Evolutionary conservation across 1,140 invertebrate species (phyloP).

Genomic region (Drosophila ogumai): DNA sequence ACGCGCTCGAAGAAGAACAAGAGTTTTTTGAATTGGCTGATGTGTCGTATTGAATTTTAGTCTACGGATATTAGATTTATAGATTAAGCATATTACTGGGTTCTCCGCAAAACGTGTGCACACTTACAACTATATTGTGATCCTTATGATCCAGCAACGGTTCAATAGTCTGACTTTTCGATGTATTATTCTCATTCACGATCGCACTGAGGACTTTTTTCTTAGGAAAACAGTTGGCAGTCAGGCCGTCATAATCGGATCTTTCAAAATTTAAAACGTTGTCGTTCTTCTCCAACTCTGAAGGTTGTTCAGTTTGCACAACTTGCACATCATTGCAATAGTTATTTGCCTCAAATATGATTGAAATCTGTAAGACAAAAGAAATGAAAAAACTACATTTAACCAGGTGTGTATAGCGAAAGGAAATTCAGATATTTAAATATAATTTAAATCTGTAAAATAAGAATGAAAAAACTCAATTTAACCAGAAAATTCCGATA

Average conservation of each 20-base stretch:
- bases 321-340: slow-evolving; percentile 39
- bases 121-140: slow-evolving; percentile 64
- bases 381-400: neutral
- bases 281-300: slow-evolving; percentile 57
- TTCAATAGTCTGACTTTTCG: slow-evolving; percentile 61
- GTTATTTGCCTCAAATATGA: slow-evolving; percentile 60
- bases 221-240: slow-evolving; percentile 54
- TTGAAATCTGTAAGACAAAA: slow-evolving; percentile 46
- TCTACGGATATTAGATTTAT: slow-evolving; percentile 62
- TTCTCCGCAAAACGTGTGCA: slow-evolving; percentile 22
- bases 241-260: slow-evolving; percentile 41
- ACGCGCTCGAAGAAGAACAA: slow-evolving; percentile 55
- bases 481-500: no score
- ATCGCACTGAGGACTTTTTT: slow-evolving; percentile 84
- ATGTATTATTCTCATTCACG: slow-evolving; percentile 70
- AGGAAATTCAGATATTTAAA: no score
- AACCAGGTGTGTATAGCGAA: neutral
- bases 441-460: no score
- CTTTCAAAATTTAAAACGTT: slow-evolving; percentile 58
- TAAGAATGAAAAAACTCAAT: no score
- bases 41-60: slow-evolving; percentile 75
- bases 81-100: slow-evolving; percentile 47
- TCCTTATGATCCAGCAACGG: slow-evolving; percentile 59
- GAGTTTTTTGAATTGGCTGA: slow-evolving; percentile 72
- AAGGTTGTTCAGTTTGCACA: slow-evolving; percentile 46